Evolutionary conservation across 2,888 invertebrate genomes (phyloP).

Genomic region (Stenotaenia linearis): DNA sequence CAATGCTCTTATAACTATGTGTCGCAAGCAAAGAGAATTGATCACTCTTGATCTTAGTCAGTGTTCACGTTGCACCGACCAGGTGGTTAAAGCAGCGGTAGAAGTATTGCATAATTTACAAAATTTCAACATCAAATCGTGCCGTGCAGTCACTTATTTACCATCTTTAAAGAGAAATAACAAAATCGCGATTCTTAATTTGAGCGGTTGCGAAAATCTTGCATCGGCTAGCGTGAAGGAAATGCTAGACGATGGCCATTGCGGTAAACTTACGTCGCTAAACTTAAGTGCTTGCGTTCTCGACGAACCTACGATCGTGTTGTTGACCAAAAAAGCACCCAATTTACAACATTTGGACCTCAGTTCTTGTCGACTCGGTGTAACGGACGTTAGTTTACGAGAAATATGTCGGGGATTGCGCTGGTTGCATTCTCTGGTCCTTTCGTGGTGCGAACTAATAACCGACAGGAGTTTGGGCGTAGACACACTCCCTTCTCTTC

Average conservation of each 20-base stretch:
- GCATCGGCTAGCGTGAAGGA: constrained; percentile 58
- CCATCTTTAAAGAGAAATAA: constrained; percentile 55
- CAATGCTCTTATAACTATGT: constrained; percentile 55
- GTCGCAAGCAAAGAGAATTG: constrained; percentile 55
- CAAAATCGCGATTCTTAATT: constrained; percentile 50
- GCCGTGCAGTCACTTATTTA: constrained; percentile 59
- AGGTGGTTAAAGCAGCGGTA: constrained; percentile 56
- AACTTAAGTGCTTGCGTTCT: constrained; percentile 47
- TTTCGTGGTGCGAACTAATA: constrained; percentile 62
- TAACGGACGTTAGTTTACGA: constrained; percentile 62
- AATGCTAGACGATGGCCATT: constrained; percentile 52
- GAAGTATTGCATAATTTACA: constrained; percentile 56
- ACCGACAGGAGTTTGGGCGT: constrained; percentile 64
- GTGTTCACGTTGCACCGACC: constrained; percentile 61
- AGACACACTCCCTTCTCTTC: constrained; percentile 49
- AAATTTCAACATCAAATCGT: constrained; percentile 58
- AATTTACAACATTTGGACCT: constrained; percentile 59
- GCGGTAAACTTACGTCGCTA: constrained; percentile 41
- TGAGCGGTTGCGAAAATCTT: constrained; percentile 59
- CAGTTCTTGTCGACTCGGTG: constrained; percentile 63
- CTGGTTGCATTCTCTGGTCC: constrained; percentile 56
- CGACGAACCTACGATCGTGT: constrained; percentile 58
- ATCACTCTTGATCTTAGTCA: constrained; percentile 59
- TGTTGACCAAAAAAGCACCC: constrained; percentile 56
- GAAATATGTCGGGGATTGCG: constrained; percentile 60